Percentiles rank a stretch among this genome's conserved stretches.
Evolutionary conservation across 1,140 invertebrate genomes (phyloP).

Genomic region (Oryctes rhinoceros): DNA sequence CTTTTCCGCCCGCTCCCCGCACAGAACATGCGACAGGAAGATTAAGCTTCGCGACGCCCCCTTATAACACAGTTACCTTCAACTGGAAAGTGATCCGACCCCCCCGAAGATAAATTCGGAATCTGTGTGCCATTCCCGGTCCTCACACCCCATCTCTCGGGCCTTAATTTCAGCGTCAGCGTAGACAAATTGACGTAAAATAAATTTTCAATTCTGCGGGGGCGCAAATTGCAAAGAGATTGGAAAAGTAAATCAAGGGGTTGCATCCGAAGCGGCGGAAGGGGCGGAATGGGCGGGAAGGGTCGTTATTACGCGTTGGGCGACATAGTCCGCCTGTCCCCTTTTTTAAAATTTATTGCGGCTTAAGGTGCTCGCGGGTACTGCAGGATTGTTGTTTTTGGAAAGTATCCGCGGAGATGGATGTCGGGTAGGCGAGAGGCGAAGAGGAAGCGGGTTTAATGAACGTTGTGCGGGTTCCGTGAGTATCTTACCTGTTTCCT

Average conservation of each 20-base stretch:
- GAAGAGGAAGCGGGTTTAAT: too few relatives aligned
- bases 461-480: neutral
- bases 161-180: constrained; percentile 4
- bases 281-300: neutral
- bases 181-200: constrained; percentile 19
- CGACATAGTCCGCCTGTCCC: neutral
- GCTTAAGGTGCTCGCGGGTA: neutral
- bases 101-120: neutral
- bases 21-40: too few relatives aligned
- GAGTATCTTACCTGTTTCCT: neutral
- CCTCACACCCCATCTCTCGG: neutral
- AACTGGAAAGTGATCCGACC: neutral
- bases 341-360: constrained; percentile 19
- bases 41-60: too few relatives aligned
- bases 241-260: neutral
- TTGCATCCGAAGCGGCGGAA: neutral
- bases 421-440: neutral
- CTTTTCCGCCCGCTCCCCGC: too few relatives aligned
- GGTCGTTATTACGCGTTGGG: neutral
- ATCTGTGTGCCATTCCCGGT: neutral
- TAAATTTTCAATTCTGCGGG: constrained; percentile 18
- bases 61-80: too few relatives aligned
- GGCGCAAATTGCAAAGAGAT: constrained; percentile 8
- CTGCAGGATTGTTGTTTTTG: neutral
- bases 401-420: neutral